A percentile compares a stretch with the other conserved stretches of the same genome.
These are phyloP conservation scores for Zelostemma sp. DNA, from an alignment of 1,140 invertebrate species.

Conservation along the genomic window DNA sequence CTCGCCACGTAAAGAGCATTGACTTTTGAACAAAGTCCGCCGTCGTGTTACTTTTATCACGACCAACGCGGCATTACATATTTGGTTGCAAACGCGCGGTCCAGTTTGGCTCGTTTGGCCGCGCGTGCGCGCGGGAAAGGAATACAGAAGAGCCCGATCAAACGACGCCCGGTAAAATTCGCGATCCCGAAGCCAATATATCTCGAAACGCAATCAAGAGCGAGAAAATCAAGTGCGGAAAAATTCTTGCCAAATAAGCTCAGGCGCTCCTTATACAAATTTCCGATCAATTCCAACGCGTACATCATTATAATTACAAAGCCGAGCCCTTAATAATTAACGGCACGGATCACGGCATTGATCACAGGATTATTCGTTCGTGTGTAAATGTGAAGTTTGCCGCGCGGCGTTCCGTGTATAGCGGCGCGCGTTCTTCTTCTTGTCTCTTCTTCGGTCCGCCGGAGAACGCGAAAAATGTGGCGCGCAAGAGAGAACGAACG, in stretches of 20 bases:
- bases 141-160: no score
- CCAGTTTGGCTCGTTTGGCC: no score
- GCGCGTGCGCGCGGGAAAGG: no score
- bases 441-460: conserved; percentile 50
- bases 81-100: no score
- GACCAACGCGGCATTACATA: no score
- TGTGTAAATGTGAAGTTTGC: conserved; percentile 35
- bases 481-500: conserved; percentile 45
- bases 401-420: conserved; percentile 42
- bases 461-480: conserved; percentile 59
- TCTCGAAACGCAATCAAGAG: background rate
- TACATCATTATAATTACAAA: conserved; percentile 5
- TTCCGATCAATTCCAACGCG: background rate
- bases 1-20: no score
- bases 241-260: background rate
- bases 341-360: conserved; percentile 11
- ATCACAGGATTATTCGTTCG: conserved; percentile 43
- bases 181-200: background rate
- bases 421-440: conserved; percentile 53
- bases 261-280: background rate
- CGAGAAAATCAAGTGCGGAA: background rate
- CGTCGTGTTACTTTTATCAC: no score
- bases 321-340: conserved; percentile 8
- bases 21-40: no score
- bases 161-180: no score